phyloP scores from a whole-genome alignment of 2,113 vertebrate genomes.

The Saccopteryx bilineata region DNA sequence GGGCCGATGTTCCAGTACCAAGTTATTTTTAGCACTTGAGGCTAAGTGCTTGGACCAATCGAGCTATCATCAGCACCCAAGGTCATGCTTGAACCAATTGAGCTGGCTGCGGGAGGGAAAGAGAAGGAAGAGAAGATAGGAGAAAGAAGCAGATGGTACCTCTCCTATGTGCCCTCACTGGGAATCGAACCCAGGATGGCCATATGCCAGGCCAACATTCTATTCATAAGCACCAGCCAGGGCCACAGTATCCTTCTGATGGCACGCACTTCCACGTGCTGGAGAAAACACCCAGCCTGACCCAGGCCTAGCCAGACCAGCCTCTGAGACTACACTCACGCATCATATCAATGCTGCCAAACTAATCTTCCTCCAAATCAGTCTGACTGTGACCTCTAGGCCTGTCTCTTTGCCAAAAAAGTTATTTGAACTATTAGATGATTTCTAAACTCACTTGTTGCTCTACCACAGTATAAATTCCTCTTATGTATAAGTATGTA shows the following conservation, averaged over 20 bases:
- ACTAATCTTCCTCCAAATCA: constrained; percentile 36
- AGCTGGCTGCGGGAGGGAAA: no score
- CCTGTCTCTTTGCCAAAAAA: constrained; percentile 40
- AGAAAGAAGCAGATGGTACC: no score
- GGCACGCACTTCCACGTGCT: background rate
- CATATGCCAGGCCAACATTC: no score
- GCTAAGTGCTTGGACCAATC: no score
- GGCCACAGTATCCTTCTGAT: background rate
- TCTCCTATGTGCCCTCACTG: no score
- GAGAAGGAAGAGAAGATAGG: no score
- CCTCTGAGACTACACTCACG: background rate
- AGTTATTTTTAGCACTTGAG: no score
- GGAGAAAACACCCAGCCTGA: background rate
- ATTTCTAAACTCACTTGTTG: constrained; percentile 21
- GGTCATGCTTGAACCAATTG: no score
- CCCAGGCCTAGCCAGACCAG: background rate
- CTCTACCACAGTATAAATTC: background rate
- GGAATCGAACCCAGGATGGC: no score
- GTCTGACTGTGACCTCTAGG: background rate
- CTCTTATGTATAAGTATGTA: background rate
- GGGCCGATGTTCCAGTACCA: no score
- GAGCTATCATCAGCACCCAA: no score
- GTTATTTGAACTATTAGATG: background rate
- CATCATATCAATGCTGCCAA: background rate
- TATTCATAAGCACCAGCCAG: no score